Conservation (phyloP, 2,113 vertebrate genomes). For the Orycteropus afer region DNA sequence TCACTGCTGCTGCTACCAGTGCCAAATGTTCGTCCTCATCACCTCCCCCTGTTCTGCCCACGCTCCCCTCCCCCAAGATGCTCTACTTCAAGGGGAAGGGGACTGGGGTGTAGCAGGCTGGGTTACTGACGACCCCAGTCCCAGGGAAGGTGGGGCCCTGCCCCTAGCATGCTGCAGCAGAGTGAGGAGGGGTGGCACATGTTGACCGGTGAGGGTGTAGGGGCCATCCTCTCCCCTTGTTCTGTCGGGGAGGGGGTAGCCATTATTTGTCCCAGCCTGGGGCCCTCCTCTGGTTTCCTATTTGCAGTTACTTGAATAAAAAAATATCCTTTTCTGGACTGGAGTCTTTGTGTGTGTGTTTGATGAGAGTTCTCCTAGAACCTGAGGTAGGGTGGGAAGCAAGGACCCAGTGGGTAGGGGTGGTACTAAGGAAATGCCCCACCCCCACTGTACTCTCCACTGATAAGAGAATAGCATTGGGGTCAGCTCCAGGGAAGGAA, state of each 20-base stretch:
- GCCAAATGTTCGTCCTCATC: slow-evolving; percentile 65
- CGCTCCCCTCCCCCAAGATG: neutral
- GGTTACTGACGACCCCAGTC: slow-evolving; percentile 41
- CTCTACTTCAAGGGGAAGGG: slow-evolving; percentile 37
- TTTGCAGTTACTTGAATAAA: slow-evolving; percentile 92
- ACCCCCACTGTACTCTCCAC: neutral
- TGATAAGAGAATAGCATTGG: too few species aligned
- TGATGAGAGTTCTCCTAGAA: neutral
- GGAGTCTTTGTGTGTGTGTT: neutral
- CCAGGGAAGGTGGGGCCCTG: slow-evolving; percentile 67
- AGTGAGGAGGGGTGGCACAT: slow-evolving; percentile 33
- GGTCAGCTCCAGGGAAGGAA: too few species aligned
- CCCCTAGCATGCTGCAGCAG: slow-evolving; percentile 73
- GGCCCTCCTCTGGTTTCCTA: slow-evolving; percentile 85
- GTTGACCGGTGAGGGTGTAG: neutral
- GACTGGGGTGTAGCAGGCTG: slow-evolving; percentile 55
- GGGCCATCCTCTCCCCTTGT: slow-evolving; percentile 35
- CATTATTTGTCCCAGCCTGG: slow-evolving; percentile 60
- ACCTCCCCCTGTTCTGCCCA: neutral
- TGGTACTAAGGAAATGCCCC: neutral
- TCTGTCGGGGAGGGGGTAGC: slow-evolving; percentile 43
- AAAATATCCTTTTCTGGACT: slow-evolving; percentile 84
- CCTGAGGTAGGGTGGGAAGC: neutral
- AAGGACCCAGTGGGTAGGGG: neutral
- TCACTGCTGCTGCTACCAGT: slow-evolving; percentile 84